Percentiles rank a stretch among this genome's conserved stretches.
These are phyloP conservation scores for Chymomyza amoena DNA, from an alignment of 2,888 invertebrate species.

Conservation along the genomic window DNA sequence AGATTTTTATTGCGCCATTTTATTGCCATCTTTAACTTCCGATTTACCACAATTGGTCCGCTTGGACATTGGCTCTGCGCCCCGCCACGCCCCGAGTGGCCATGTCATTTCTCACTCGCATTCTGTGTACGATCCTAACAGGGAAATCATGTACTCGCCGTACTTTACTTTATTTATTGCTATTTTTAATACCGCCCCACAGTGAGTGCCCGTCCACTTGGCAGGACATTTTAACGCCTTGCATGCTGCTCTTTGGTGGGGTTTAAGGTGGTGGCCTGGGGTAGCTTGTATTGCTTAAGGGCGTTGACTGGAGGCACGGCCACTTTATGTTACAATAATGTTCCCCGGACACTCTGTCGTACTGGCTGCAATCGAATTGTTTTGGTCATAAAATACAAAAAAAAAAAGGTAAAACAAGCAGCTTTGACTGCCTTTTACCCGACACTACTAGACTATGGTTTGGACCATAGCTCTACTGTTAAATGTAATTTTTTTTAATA, in stretches of 20 bases:
- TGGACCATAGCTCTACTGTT: too few species aligned
- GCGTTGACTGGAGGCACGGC: constrained; percentile 30
- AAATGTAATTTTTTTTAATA: background rate
- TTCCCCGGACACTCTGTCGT: constrained; percentile 63
- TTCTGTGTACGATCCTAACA: constrained; percentile 70
- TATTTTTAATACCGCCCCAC: constrained; percentile 72
- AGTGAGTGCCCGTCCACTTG: constrained; percentile 30
- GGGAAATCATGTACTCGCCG: constrained; percentile 76
- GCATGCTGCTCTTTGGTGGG: constrained; percentile 10
- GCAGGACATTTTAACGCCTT: constrained; percentile 67
- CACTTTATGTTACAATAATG: constrained; percentile 75
- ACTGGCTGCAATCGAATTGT: constrained; percentile 67
- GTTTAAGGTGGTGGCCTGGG: background rate
- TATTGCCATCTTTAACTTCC: constrained; percentile 79
- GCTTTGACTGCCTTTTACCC: constrained; percentile 2
- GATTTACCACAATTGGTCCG: constrained; percentile 79
- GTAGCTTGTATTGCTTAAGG: constrained; percentile 1
- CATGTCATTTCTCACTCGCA: constrained; percentile 7
- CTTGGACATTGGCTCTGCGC: constrained; percentile 59
- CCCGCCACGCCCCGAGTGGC: constrained; percentile 14
- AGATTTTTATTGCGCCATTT: constrained; percentile 79
- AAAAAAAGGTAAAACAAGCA: constrained; percentile 58
- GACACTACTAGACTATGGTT: too few species aligned
- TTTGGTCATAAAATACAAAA: constrained; percentile 73
- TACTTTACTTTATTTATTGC: constrained; percentile 77